Conservation (phyloP, 2,888 invertebrate genomes). For the Archips crataeganus region DNA sequence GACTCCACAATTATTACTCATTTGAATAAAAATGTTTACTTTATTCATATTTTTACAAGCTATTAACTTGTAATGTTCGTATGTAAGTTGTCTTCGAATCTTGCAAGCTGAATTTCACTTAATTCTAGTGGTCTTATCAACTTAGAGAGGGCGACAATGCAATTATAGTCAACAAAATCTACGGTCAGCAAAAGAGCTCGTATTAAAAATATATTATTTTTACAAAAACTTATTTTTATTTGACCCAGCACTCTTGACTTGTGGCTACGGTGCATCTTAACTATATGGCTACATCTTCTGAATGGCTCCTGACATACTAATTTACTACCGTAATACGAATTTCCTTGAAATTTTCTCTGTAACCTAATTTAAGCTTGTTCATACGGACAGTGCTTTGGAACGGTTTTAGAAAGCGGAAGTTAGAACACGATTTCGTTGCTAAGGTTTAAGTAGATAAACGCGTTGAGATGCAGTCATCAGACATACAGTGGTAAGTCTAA, state of each 20-base stretch:
- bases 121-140: too few relatives aligned
- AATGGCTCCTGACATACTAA: slow-evolving; percentile 29
- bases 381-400: neutral
- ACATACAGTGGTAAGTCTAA: too few relatives aligned
- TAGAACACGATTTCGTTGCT: neutral
- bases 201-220: too few relatives aligned
- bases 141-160: too few relatives aligned
- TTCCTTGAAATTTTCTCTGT: slow-evolving; percentile 3
- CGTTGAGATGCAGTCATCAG: too few relatives aligned
- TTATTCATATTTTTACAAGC: neutral
- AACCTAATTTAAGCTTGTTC: neutral
- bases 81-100: too few relatives aligned
- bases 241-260: slow-evolving; percentile 17
- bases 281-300: slow-evolving; percentile 30
- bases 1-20: neutral
- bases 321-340: slow-evolving; percentile 21
- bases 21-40: neutral
- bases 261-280: slow-evolving; percentile 25
- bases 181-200: too few relatives aligned
- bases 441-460: neutral
- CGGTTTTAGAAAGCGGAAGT: neutral
- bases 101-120: too few relatives aligned
- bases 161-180: too few relatives aligned
- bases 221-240: neutral
- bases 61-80: too few relatives aligned